Evolutionary conservation across 37 sponge, comb jelly and placozoan genomes (phyloP), one percentile per base, ranked within the genome.

Genomic region (Spongia lamella): DNA sequence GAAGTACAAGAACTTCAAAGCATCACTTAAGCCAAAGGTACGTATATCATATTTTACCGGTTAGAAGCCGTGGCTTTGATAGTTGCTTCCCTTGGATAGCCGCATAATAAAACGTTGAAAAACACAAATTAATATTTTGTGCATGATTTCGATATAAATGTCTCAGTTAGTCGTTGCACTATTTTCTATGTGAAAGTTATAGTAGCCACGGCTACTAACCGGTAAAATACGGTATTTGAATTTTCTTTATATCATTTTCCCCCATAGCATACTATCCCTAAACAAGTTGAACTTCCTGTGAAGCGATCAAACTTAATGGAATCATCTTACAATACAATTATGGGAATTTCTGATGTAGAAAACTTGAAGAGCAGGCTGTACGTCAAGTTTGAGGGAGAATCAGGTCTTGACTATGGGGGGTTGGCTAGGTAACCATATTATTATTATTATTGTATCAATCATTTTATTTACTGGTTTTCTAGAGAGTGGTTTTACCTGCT

Each of bases 401-500:
- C 79, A 2, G 99, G 96, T 31, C 87, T 92, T 16, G 99, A 98
- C 61, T 98, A 94, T 78, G 99, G 99, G 16, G 99, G 99, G 26
- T 43, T 98, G 67, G 86, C 96, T 27, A 80, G 93, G 92, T 85
- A 52, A 38, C 21, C 2, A 2, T 40, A 61, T n/a, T 21, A 24
- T 36, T 75, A 40, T 14, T 36, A 6, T 22, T 38, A 2, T 64
- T 37, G 51, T 80, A n/a, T 64, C 26, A 19, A 67, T 67, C 37
- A 67, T 7, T 7, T 34, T 68, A 19, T 53, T 67, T 78, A 26
- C 68, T 70, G 43, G 11, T 75, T 35, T 13, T 80, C 14, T 61
- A 95, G 96, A 27, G 98, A 97, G 65, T 97, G 98, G 98, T 97
- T 97, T 61, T 89, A 83, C 73, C 63, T 94, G 31, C 61, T 97